Evolutionary conservation across 2,797 vertebrate genomes (phyloP), one percentile per base, ranked within the genome.

Genomic region (Chloroceryle amazona): DNA sequence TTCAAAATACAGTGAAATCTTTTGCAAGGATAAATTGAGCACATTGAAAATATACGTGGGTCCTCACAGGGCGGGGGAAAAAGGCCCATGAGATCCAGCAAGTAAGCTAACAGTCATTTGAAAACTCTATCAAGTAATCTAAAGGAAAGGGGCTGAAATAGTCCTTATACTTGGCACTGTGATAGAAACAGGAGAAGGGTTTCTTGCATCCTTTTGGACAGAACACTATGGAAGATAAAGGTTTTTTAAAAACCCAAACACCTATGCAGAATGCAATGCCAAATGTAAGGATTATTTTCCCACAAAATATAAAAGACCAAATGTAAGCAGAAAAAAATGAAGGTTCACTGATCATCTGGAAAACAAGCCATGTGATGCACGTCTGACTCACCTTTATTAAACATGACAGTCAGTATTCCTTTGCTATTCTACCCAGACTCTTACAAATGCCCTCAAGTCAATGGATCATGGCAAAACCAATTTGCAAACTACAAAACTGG

Each of bases 381-480:
- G 47, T 70, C 62, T 25, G 31, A 80, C 82, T 87, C 29, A 90
- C 60, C 89, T 82, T 76, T 41, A 92, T 86, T 46, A 93, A 92
- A 92, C 11, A 58, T 0, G 7, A 94, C 82, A 91, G 80, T 16
- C 88, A 71, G 84, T 90, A 89, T 73, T 63, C 47, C 70, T 84
- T 57, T 70, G 85, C 60, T 94, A n/a, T 79, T 81, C 80, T 65
- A 68, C 35, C 35, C 51, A 70, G 65, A 68, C 75, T 86, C 84
- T 52, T 66, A 79, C 33, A 92, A 83, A 82, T 87, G 78, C 57
- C 70, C 60, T 44, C 52, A 90, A 95, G 67, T 79, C 87, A 97
- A 95, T 60, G 44, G 73, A 93, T 90, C 87, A 57, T 57, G 71
- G 91, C 80, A 96, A 87, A 97, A 94, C 22, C 92, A 85, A 97